Base-by-base conservation (phyloP, 2,797 vertebrate species). In the Kryptopterus vitreolus region DNA sequence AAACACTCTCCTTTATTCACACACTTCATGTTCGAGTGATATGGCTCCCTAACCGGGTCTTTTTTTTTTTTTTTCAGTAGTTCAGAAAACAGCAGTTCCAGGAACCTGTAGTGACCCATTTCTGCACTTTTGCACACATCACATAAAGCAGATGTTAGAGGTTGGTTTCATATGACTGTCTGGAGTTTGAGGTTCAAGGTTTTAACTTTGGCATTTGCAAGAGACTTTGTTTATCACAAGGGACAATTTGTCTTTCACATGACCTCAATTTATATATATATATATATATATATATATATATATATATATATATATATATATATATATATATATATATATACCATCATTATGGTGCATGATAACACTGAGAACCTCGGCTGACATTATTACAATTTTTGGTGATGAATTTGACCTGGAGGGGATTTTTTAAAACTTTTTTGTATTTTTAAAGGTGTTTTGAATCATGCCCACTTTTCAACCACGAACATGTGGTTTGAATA, bases 71-170 rank as follows among this genome's bases (percentile, higher is more conserved):
- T 79, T 80, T 50, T 70, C n/a, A 35, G 61, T 66, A 81, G 20
- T 20, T 46, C 15, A 29, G 35, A 74, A 77, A 77, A 18, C 61
- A 26, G 24, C 71, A 43, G 48, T 86, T 84, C 63, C 77, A 38
- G 58, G 58, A 84, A 81, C 48, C 33, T 26, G 9, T 65, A 63
- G 46, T 83, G 84, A 74, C 82, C 77, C 66, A 78, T 65, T 82
- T 77, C 43, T 0, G 13, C 33, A 55, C 61, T 43, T 33, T 46
- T 55, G 26, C 46, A 31, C 33, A 53, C 63, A 38, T 63, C 50
- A 82, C 20, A 29, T 0, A n/a, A 57, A 71, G 16, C 70, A 38
- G 20, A 82, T 66, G 73, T 69, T 66, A 11, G 16, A 58, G 38
- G 52, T 69, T 78, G 65, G 43, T 69, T 58, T 75, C 61, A 31